phyloP scores from a whole-genome alignment of 2,888 invertebrate genomes.

The Epinotia ramella region DNA sequence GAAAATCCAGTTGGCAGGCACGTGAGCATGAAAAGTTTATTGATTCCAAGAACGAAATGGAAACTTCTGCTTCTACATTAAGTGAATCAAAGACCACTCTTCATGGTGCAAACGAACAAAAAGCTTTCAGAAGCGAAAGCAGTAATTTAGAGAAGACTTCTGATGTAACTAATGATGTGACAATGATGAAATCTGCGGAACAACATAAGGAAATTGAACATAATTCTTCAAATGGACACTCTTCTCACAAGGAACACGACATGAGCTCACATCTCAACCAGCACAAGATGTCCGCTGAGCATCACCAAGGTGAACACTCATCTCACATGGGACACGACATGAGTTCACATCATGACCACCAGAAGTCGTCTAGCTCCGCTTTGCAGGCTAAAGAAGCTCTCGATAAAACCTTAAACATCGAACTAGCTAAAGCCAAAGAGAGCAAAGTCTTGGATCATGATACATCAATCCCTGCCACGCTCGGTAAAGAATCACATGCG shows the following conservation, averaged over 20 bases:
- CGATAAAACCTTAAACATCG: background rate
- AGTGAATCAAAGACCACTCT: slow-evolving; percentile 20
- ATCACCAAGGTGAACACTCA: background rate
- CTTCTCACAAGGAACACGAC: slow-evolving; percentile 1
- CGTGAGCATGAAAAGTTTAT: slow-evolving; percentile 15
- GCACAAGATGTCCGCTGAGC: slow-evolving; percentile 27
- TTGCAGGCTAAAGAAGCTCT: slow-evolving; percentile 12
- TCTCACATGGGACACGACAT: slow-evolving; percentile 5
- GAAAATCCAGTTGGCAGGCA: slow-evolving; percentile 29
- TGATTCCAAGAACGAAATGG: slow-evolving; percentile 36
- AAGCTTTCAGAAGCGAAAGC: slow-evolving; percentile 30
- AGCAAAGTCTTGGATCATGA: background rate
- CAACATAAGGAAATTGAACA: background rate
- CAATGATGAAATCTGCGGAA: slow-evolving; percentile 46
- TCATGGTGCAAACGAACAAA: slow-evolving; percentile 8
- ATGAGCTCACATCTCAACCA: background rate
- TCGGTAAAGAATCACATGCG: slow-evolving; percentile 17
- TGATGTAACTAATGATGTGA: slow-evolving; percentile 9
- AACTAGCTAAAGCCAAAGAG: background rate
- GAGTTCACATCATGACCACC: background rate
- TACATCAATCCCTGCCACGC: slow-evolving; percentile 2
- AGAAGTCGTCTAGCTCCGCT: slow-evolving; percentile 6
- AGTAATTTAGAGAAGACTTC: slow-evolving; percentile 6
- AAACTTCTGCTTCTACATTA: slow-evolving; percentile 37
- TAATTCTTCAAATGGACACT: background rate